Conservation (phyloP, 2,797 vertebrate species). For the Epinephelus awoara region DNA sequence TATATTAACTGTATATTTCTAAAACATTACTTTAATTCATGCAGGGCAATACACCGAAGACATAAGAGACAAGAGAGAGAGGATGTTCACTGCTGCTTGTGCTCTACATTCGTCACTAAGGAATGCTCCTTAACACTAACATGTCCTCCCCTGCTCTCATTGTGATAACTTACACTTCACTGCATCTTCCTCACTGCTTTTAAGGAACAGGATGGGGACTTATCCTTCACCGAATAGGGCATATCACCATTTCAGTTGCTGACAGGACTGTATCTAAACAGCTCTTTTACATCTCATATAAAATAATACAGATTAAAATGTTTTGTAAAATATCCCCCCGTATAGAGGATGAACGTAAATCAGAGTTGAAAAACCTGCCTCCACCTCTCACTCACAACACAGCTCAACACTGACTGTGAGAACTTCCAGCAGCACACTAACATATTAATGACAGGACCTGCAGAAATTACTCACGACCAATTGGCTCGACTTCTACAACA, state of each 20-base stretch:
- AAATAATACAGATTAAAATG: constrained; percentile 9
- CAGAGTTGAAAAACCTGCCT: constrained; percentile 2
- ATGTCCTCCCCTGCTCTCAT: constrained; percentile 76
- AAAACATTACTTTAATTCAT: constrained; percentile 15
- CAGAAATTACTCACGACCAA: constrained; percentile 10
- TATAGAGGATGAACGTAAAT: constrained; percentile 17
- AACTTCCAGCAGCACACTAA: constrained; percentile 23
- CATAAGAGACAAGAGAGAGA: constrained; percentile 15
- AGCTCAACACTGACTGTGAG: constrained; percentile 11
- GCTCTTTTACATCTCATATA: constrained; percentile 24
- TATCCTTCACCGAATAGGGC: constrained; percentile 29
- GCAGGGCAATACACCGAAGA: neutral
- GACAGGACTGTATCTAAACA: constrained; percentile 9
- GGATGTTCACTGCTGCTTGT: constrained; percentile 60
- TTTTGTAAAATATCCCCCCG: constrained; percentile 23
- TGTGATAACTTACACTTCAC: constrained; percentile 64
- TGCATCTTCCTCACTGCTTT: constrained; percentile 47
- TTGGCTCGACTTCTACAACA: constrained; percentile 27
- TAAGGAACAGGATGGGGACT: constrained; percentile 27
- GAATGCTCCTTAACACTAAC: constrained; percentile 82
- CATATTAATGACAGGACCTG: constrained; percentile 15
- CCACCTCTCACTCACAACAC: constrained; percentile 13
- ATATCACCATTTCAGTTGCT: constrained; percentile 10
- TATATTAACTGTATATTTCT: neutral
- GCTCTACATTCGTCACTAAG: constrained; percentile 70